Percentiles rank a stretch among this genome's conserved stretches.
phyloP scores from a whole-genome alignment of 2,888 invertebrate species.

The Caenorhabditis plicata region DNA sequence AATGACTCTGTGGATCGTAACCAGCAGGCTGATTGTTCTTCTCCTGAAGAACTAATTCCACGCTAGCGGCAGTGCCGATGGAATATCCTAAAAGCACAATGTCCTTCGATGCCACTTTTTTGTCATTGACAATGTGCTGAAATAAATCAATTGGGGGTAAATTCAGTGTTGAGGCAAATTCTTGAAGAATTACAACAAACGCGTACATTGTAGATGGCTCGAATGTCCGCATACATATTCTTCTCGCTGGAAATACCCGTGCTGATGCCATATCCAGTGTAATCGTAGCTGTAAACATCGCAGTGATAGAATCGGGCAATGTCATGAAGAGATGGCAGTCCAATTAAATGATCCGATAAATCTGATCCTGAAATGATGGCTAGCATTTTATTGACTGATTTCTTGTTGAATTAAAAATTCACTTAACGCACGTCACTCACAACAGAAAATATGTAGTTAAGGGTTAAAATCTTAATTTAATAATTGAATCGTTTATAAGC shows the following conservation, averaged over 20 bases:
- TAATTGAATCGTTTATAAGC: too few species aligned
- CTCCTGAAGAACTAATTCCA: slow-evolving; percentile 11
- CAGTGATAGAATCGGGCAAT: slow-evolving; percentile 43
- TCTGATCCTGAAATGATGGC: too few species aligned
- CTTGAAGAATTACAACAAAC: too few species aligned
- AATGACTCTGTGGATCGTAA: too few species aligned
- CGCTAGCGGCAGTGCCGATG: slow-evolving; percentile 50
- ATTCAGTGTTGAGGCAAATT: too few species aligned
- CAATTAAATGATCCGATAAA: slow-evolving; percentile 48
- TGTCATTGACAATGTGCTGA: slow-evolving; percentile 29
- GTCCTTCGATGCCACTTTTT: slow-evolving; percentile 28
- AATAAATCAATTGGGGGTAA: neutral
- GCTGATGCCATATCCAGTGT: slow-evolving; percentile 55
- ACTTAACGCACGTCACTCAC: too few species aligned
- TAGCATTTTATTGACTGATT: too few species aligned
- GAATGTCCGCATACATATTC: slow-evolving; percentile 45
- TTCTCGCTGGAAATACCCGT: slow-evolving; percentile 39
- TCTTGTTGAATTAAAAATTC: too few species aligned
- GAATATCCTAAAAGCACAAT: slow-evolving; percentile 49
- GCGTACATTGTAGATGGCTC: slow-evolving; percentile 37
- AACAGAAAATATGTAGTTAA: too few species aligned
- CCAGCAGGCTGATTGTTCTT: slow-evolving; percentile 23
- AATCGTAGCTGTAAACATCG: slow-evolving; percentile 54
- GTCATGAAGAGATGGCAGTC: slow-evolving; percentile 35
- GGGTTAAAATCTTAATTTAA: too few species aligned